phyloP scores from a whole-genome alignment of 2,113 vertebrate species.

The Gopherus evgoodei region DNA sequence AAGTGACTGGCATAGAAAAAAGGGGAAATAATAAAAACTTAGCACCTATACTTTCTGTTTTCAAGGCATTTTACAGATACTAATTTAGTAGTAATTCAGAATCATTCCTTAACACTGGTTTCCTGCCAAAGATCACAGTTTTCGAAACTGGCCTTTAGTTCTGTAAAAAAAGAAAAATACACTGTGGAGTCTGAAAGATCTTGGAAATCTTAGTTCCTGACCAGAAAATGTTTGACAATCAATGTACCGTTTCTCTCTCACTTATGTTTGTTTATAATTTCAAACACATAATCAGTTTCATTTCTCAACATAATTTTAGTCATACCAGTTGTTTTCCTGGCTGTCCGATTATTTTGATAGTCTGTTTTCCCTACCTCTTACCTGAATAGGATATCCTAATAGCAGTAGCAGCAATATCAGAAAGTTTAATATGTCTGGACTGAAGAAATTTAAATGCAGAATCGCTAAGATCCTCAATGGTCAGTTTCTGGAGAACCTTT shows the following conservation, averaged over 20 bases:
- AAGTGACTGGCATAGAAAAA: not conserved
- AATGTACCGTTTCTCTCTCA: not conserved
- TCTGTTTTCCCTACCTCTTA: slow-evolving; percentile 55
- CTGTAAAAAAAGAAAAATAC: not conserved
- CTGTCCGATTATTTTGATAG: not conserved
- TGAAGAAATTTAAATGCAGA: slow-evolving; percentile 91
- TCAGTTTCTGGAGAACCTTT: slow-evolving; percentile 92
- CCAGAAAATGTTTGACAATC: not conserved
- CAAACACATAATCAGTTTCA: not conserved
- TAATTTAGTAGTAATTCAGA: slow-evolving; percentile 34
- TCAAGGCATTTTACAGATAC: slow-evolving; percentile 1
- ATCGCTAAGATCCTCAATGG: slow-evolving; percentile 89
- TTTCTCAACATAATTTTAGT: not conserved
- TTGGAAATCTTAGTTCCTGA: slow-evolving; percentile 41
- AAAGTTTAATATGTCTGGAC: slow-evolving; percentile 85
- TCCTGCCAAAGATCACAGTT: slow-evolving; percentile 58
- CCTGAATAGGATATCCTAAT: slow-evolving; percentile 97
- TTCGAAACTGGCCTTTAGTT: slow-evolving; percentile 66
- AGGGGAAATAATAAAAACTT: not conserved
- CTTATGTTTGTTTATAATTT: not conserved
- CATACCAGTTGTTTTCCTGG: not conserved
- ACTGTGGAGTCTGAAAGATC: not conserved
- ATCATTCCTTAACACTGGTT: slow-evolving; percentile 48
- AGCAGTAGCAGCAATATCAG: slow-evolving; percentile 84
- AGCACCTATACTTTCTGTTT: not conserved